Conservation (phyloP, 2,888 invertebrate genomes). For the Melinaea menophilus region DNA sequence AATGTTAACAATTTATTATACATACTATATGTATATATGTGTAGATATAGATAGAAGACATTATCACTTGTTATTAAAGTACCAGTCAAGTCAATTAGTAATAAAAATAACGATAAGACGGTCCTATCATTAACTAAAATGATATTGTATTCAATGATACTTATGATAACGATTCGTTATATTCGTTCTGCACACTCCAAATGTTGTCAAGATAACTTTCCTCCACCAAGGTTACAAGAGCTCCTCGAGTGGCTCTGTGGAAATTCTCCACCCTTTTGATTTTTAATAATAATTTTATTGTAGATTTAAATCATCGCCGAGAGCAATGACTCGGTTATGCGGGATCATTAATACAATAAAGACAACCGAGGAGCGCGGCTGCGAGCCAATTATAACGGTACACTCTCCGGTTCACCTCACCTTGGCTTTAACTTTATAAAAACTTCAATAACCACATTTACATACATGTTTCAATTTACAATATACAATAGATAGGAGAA, state of each 20-base stretch:
- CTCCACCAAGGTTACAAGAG: slow-evolving; percentile 17
- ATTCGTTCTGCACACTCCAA: slow-evolving; percentile 14
- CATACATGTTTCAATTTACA: no score
- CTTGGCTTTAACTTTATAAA: slow-evolving; percentile 31
- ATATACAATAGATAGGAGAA: background rate
- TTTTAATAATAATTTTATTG: slow-evolving; percentile 16
- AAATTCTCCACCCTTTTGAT: background rate
- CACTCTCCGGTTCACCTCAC: slow-evolving; percentile 32
- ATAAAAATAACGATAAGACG: slow-evolving; percentile 6
- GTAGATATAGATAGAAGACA: no score
- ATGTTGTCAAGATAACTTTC: no score
- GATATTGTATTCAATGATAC: slow-evolving; percentile 12
- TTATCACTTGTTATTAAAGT: no score
- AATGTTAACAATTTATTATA: no score
- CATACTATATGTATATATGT: no score
- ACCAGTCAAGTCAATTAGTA: background rate
- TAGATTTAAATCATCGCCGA: slow-evolving; percentile 41
- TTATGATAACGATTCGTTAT: slow-evolving; percentile 14
- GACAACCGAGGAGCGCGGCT: slow-evolving; percentile 43
- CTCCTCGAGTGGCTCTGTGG: slow-evolving; percentile 45
- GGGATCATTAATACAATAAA: slow-evolving; percentile 59
- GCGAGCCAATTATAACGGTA: slow-evolving; percentile 47
- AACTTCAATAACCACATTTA: slow-evolving; percentile 16
- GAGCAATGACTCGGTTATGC: slow-evolving; percentile 54
- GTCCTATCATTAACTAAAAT: slow-evolving; percentile 11